Evolutionary conservation across 2,888 invertebrate genomes (phyloP).

Genomic region (Encarsia formosa): DNA sequence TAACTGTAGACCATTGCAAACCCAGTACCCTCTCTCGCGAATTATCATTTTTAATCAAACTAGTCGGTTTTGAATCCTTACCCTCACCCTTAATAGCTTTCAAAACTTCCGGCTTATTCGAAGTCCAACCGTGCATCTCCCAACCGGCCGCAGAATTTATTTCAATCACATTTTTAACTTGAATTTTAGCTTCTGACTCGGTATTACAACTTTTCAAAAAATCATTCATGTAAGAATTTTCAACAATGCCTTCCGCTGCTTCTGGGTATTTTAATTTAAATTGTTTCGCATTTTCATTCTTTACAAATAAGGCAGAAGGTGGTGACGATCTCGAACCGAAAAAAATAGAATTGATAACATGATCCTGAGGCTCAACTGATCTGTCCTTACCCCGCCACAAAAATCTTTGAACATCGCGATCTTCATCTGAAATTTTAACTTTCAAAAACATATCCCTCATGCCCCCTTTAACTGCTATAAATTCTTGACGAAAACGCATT

Average conservation of each 20-base stretch:
- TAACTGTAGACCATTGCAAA: not conserved
- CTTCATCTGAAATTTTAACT: no score
- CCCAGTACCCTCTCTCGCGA: not conserved
- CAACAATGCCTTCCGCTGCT: not conserved
- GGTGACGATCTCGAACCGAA: not conserved
- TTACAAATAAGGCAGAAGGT: not conserved
- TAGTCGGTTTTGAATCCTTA: not conserved
- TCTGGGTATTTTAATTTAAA: not conserved
- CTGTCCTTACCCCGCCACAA: slow-evolving; percentile 12
- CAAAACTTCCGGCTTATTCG: not conserved
- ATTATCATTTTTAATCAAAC: not conserved
- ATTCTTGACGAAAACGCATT: no score
- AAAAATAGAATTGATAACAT: slow-evolving; percentile 3
- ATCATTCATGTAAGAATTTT: not conserved
- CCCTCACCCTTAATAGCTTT: not conserved
- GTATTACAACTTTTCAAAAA: not conserved
- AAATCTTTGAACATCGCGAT: no score
- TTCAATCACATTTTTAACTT: not conserved
- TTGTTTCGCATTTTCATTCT: slow-evolving; percentile 1
- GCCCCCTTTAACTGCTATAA: no score
- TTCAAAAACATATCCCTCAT: no score
- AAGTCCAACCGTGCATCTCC: slow-evolving; percentile 1
- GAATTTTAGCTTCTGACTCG: not conserved
- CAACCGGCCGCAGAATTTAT: slow-evolving; percentile 1
- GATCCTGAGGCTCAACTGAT: slow-evolving; percentile 11